Evolutionary conservation across 64 coral and sea anemone species (phyloP).

Genomic region (Pocillopora damicornis): DNA sequence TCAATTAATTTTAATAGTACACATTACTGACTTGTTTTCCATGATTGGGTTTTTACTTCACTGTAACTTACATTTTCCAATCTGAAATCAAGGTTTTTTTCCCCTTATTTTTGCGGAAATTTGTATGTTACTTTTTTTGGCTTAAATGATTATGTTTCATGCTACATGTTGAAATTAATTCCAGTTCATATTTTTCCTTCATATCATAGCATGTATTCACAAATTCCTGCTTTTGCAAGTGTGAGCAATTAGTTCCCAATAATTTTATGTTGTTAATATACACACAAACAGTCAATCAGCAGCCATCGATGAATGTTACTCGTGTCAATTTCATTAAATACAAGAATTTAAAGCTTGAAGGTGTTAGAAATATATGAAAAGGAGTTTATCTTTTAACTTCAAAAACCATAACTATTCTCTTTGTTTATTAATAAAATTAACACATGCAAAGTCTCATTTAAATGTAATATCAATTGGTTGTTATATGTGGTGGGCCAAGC

Average conservation of each 20-base stretch:
- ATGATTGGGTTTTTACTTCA: slow-evolving; percentile 28
- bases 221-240: slow-evolving; percentile 9
- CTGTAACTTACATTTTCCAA: neutral
- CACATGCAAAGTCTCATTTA: neutral
- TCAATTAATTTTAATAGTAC: slow-evolving; percentile 10
- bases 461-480: neutral
- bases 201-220: slow-evolving; percentile 5
- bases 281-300: too few relatives aligned
- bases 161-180: neutral
- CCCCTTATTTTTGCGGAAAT: too few relatives aligned
- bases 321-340: too few relatives aligned
- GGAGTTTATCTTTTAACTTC: neutral
- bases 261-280: too few relatives aligned
- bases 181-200: slow-evolving; percentile 17
- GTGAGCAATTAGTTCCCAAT: neutral
- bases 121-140: neutral
- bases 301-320: too few relatives aligned
- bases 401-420: neutral
- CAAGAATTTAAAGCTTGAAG: too few relatives aligned
- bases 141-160: neutral
- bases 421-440: neutral
- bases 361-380: neutral
- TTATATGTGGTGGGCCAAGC: neutral
- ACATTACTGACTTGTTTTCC: neutral
- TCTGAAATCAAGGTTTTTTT: neutral